Evolutionary conservation across 2,113 vertebrate genomes (phyloP).

Genomic region (Zingel zingel): DNA sequence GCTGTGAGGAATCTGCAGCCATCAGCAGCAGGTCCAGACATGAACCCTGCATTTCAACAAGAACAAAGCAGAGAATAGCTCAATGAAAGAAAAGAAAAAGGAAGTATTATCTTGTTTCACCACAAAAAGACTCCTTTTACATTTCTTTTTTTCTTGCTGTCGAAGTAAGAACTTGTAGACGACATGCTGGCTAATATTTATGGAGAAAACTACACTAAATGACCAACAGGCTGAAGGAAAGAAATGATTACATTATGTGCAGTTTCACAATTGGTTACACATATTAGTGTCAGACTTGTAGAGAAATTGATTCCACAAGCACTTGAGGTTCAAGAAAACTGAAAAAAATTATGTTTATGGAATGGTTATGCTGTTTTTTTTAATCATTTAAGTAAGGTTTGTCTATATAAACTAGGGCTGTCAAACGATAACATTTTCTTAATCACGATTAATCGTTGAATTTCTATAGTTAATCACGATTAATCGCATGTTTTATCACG

Average conservation of each 20-base stretch:
- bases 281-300: background rate
- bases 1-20: slow-evolving; percentile 53
- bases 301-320: background rate
- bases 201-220: slow-evolving; percentile 23
- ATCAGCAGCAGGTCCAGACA: slow-evolving; percentile 63
- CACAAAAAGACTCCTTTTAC: background rate
- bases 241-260: slow-evolving; percentile 30
- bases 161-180: slow-evolving; percentile 20
- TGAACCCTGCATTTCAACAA: slow-evolving; percentile 35
- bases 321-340: background rate
- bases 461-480: too few species aligned
- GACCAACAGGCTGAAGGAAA: slow-evolving; percentile 6
- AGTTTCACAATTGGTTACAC: slow-evolving; percentile 38
- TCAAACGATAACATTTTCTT: too few species aligned
- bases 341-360: background rate
- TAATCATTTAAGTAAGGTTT: background rate
- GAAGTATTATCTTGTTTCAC: background rate
- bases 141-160: background rate
- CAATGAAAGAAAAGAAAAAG: background rate
- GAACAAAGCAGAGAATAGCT: slow-evolving; percentile 6
- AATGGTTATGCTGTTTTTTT: background rate
- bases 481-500: too few species aligned
- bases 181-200: slow-evolving; percentile 34
- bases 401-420: background rate
- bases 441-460: too few species aligned